A percentile compares a stretch with the other conserved stretches of the same genome.
Evolutionary conservation across 1,140 invertebrate genomes (phyloP).

Genomic region (Drosophila sproati): DNA sequence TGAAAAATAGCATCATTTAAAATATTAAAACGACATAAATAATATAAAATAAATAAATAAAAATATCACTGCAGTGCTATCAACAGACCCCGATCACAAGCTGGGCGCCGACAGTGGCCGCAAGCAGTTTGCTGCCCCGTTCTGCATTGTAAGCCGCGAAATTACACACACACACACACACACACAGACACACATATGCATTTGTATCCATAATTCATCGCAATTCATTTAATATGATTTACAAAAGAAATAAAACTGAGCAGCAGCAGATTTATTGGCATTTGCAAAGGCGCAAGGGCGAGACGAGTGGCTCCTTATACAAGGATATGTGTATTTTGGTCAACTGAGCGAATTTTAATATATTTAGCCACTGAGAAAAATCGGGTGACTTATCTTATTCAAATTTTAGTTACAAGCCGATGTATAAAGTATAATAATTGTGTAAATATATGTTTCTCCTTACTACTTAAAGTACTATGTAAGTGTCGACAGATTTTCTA

Average conservation of each 20-base stretch:
- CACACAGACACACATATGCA: slow-evolving; percentile 41
- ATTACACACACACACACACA: slow-evolving; percentile 34
- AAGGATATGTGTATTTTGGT: slow-evolving; percentile 54
- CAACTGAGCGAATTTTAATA: slow-evolving; percentile 51
- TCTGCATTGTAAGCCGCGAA: slow-evolving; percentile 49
- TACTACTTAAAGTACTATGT: no score
- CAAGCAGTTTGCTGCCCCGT: slow-evolving; percentile 23
- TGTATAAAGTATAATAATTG: no score
- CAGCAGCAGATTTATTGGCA: slow-evolving; percentile 54
- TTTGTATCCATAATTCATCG: slow-evolving; percentile 66
- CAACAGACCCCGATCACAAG: slow-evolving; percentile 20
- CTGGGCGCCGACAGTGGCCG: slow-evolving; percentile 29
- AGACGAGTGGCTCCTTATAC: slow-evolving; percentile 5
- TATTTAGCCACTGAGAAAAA: slow-evolving; percentile 38
- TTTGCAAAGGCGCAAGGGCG: slow-evolving; percentile 18
- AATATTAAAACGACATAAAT: slow-evolving; percentile 78
- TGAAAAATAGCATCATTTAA: slow-evolving; percentile 79
- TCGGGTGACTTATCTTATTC: neutral
- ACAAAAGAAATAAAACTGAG: slow-evolving; percentile 66
- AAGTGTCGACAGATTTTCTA: no score
- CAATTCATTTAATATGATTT: slow-evolving; percentile 81
- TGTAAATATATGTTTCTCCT: no score
- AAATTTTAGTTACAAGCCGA: no score
- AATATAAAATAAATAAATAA: slow-evolving; percentile 81
- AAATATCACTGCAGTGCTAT: slow-evolving; percentile 68